phyloP scores from a whole-genome alignment of 2,113 vertebrate species.

The Dolichotis patagonum region DNA sequence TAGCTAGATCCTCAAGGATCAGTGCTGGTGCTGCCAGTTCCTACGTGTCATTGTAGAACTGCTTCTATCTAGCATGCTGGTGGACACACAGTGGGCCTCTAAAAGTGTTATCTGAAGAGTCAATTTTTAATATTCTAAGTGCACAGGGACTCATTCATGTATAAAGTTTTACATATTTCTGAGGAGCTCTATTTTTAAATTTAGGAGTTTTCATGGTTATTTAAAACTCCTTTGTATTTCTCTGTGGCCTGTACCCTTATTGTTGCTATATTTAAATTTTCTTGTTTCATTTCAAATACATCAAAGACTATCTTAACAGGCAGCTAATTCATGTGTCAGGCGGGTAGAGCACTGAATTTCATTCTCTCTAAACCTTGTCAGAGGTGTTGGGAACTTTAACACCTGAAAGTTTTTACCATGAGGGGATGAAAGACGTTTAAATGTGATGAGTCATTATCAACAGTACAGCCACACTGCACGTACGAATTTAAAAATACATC shows the following conservation, averaged over 20 bases:
- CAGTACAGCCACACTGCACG: not conserved
- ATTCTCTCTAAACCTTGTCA: constrained; percentile 60
- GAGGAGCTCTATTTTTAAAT: constrained; percentile 42
- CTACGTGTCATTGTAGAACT: not conserved
- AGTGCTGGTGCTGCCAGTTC: not conserved
- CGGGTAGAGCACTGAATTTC: constrained; percentile 64
- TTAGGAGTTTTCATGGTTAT: constrained; percentile 36
- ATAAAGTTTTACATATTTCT: constrained; percentile 42
- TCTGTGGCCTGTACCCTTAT: not conserved
- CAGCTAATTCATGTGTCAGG: constrained; percentile 55
- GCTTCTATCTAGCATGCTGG: not conserved
- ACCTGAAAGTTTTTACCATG: constrained; percentile 28
- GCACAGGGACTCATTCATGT: not conserved
- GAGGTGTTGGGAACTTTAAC: constrained; percentile 59
- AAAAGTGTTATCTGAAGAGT: constrained; percentile 15
- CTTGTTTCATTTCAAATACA: constrained; percentile 50
- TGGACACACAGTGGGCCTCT: not conserved
- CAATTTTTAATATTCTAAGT: constrained; percentile 38
- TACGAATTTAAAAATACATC: constrained; percentile 17
- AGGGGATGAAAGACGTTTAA: constrained; percentile 48
- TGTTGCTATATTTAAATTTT: constrained; percentile 55
- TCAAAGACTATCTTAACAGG: constrained; percentile 26
- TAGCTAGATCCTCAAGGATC: not conserved
- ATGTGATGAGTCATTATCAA: not conserved
- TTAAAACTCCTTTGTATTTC: constrained; percentile 60